Conservation (phyloP, 2,113 vertebrate genomes). For the Bufo gargarizans region DNA sequence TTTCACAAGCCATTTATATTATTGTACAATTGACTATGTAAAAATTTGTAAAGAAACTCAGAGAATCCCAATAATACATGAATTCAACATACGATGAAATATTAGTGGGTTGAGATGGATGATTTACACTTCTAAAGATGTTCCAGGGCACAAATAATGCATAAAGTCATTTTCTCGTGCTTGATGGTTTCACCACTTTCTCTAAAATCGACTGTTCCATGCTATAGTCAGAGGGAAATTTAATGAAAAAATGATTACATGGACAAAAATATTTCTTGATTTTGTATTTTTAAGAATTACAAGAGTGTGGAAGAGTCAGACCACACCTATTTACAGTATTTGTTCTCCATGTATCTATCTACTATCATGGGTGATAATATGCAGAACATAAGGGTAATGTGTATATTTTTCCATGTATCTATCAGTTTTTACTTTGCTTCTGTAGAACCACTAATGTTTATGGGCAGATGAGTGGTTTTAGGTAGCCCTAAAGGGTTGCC, state of each 20-base stretch:
- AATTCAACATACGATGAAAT: not conserved
- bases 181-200: not conserved
- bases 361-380: not conserved
- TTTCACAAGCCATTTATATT: constrained; percentile 14
- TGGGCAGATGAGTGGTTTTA: not conserved
- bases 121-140: not conserved
- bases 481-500: not conserved
- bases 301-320: not conserved
- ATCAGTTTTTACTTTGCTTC: not conserved
- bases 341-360: not conserved
- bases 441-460: not conserved
- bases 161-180: not conserved
- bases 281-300: not conserved
- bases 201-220: not conserved
- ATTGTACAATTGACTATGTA: constrained; percentile 5
- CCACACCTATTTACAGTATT: not conserved
- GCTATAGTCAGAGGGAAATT: not conserved
- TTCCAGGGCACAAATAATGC: not conserved
- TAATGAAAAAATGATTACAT: not conserved
- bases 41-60: not conserved
- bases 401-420: not conserved
- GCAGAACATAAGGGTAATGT: not conserved
- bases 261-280: not conserved
- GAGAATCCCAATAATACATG: constrained; percentile 1
- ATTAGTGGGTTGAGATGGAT: not conserved